phyloP scores from a whole-genome alignment of 2,113 vertebrate genomes.

The Callionymus lyra region DNA sequence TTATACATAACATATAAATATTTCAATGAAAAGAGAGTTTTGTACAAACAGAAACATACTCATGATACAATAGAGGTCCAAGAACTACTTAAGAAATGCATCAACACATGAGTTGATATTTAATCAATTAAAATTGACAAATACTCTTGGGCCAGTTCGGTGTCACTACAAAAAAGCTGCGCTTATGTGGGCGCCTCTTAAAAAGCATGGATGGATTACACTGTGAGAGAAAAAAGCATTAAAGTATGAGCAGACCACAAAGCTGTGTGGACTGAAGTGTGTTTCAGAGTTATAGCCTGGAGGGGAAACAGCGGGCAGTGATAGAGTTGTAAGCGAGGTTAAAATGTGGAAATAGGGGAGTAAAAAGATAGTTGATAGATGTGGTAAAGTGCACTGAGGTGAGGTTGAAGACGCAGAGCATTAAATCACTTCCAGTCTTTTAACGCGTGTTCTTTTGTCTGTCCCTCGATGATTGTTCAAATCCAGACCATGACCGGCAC shows the following conservation, averaged over 20 bases:
- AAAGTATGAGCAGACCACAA: slow-evolving; percentile 1
- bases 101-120: no score
- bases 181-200: slow-evolving; percentile 3
- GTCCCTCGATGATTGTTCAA: slow-evolving; percentile 6
- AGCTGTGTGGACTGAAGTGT: slow-evolving; percentile 4
- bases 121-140: no score
- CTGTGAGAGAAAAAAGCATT: slow-evolving; percentile 5
- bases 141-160: no score
- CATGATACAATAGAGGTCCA: no score
- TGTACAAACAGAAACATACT: no score
- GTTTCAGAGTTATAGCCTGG: slow-evolving; percentile 6
- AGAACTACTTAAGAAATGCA: no score
- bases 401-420: slow-evolving; percentile 6
- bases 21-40: no score
- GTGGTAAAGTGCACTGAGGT: slow-evolving; percentile 6
- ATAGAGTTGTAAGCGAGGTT: slow-evolving; percentile 9
- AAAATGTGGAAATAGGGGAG: neutral
- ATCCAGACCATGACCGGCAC: slow-evolving; percentile 15
- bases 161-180: no score
- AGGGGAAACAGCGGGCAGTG: neutral
- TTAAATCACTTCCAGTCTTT: slow-evolving; percentile 16
- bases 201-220: slow-evolving; percentile 9
- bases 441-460: slow-evolving; percentile 7
- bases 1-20: no score
- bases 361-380: slow-evolving; percentile 1